Evolutionary conservation across 2,888 invertebrate genomes (phyloP), one percentile per base, ranked within the genome.

Genomic region (Acronicta psi): DNA sequence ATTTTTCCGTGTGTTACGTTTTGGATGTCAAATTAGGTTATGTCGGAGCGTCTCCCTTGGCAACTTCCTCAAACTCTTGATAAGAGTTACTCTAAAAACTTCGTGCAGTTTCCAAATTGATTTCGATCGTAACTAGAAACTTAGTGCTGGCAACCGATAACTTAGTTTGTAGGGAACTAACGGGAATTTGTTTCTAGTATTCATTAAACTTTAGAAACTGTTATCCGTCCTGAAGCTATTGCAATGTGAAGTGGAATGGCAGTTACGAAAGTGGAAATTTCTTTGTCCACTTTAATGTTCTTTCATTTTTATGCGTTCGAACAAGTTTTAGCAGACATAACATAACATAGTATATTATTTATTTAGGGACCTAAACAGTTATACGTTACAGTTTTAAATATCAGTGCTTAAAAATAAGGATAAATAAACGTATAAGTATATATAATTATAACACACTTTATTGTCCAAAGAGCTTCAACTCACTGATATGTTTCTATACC

Each of bases 81-180:
- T 71, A 75, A 71, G 71, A 80, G 72, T 79, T 63, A 60, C 71
- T 72, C 61, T 84, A 77, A 83, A 84, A 86, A 84, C 81, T 88
- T 85, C 55, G 71, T 75, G 82, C 78, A 80, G 78, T 79, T 79
- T 63, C 80, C 80, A 87, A 89, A 88, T 88, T 88, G 87, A 86
- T 87, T 89, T 82, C 80, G 83, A 86, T 88, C 76, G 78, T 72
- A 82, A 83, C 79, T 86, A 78, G 73, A 65, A 82, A 84, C 79
- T 84, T 77, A 73, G 73, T 70, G 69, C 70, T 69, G 65, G 62
- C 42, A 79, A 82, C 76, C 73, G 73, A 79, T 84, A 86, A 86
- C 80, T 85, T 77, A 74, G 80, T 86, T 84, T 79, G 73, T 59
- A 68, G 60, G 60, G 47, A 74, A 73, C 75, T 75, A 76, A 70